Evolutionary conservation across 2,113 vertebrate species (phyloP), one percentile per base, ranked within the genome.

Genomic region (Percopsis transmontana): DNA sequence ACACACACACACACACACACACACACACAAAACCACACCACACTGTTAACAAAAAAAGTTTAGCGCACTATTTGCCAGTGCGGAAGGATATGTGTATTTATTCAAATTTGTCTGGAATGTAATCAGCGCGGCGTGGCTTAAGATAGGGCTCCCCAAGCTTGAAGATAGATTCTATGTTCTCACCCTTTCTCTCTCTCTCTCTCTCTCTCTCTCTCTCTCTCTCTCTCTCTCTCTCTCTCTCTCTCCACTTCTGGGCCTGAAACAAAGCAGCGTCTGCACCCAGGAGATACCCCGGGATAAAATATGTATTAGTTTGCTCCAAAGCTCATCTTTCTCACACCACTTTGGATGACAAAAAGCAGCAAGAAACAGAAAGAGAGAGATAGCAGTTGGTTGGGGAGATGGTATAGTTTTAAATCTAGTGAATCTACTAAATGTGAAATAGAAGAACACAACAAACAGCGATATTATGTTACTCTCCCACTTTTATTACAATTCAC

Each of bases 321-420:
- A 70, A 59, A 55, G 56, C 62, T 67, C 74, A 70, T 61, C 66
- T 85, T 80, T 78, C 76, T 79, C 78, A 76, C 75, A 80, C 77
- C 75, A 75, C 77, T 89, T 84, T 88, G 76, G 76, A 87, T 91
- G 85, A 89, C 77, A 89, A 91, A 90, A 89, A 80, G 67, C 66
- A 67, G 27, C 45, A 21, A 41, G 19, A 10, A 44, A 39, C 44
- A 40, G 33, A 73, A 14, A 6, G 57, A 66, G 38, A 56, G 53
- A 82, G 76, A 84, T 72, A 69, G 70, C 66, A 82, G 68, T 72
- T 68, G 72, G 63, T 65, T 10, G 10, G 51, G 16, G 41, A 75
- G 83, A 81, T 79, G 74, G 74, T 81, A 75, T 75, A 90, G 89
- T 87, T 90, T 81, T 81, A 73, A 88, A 90, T 89, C 81, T 85